Evolutionary conservation across 2,113 vertebrate species (phyloP), one percentile per base, ranked within the genome.

Genomic region (Xenopus tropicalis): DNA sequence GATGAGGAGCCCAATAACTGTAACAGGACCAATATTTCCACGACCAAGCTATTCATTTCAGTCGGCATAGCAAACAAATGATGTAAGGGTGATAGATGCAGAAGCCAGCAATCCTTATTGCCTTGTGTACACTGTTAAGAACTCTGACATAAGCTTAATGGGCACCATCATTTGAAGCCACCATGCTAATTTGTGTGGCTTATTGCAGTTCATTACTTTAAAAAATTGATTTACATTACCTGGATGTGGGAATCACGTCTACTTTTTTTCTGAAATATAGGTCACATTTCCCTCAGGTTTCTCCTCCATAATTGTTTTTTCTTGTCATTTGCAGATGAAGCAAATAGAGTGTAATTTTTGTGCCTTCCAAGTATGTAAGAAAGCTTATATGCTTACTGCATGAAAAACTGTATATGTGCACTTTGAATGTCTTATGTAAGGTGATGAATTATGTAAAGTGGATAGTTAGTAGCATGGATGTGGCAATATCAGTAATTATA

Each of bases 221-320:
- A 54, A 54, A 54, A 54, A 54, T 54, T 20, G 12, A 54, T 54
- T 54, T 54, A n/a, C 52, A 54, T 54, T 54, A 54, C n/a, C 52
- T 20, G 52, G 52, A 54, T 54, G 19, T 54, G 52, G 52, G 52
- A 54, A 20, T 20, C 19, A n/a, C n/a, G 52, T 54, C 52, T 54
- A 54, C 19, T 17, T 37, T 37, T 19, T 52, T 54, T 54, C 52
- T 19, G 14, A 54, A 54, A 54, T 54, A 54, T n/a, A 54, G 52
- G 52, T 20, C 52, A 54, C 8, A n/a, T 54, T 54, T 54, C 19
- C 52, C 19, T n/a, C 1, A 19, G 52, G 52, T 54, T 54, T 54
- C 52, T 54, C 5, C 52, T 54, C 19, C 4, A 17, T 54, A 54
- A 54, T 54, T 54, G 52, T 54, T 54, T 54, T 14, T 54, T 54